A percentile compares a stretch with the other conserved stretches of the same genome.
Evolutionary conservation across 2,797 vertebrate species (phyloP).

Genomic region (Lepus oiostolus): DNA sequence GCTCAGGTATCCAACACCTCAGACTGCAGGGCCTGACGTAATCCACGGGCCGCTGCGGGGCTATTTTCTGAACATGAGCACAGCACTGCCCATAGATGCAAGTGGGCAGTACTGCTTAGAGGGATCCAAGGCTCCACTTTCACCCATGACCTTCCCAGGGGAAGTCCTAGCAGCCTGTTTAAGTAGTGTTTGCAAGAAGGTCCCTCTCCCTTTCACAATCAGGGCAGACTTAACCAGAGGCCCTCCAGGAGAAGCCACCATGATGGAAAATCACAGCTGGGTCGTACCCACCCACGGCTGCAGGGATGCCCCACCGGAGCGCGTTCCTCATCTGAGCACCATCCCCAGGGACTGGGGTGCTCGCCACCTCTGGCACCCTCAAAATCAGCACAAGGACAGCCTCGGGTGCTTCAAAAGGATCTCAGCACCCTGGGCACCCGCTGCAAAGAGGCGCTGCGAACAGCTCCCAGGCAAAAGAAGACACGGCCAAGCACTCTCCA

Average conservation of each 20-base stretch:
- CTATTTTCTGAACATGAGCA: conserved; percentile 18
- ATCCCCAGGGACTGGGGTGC: too few relatives aligned
- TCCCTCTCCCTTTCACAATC: neutral
- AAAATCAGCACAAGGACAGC: neutral
- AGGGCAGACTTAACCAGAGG: neutral
- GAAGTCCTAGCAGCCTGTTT: neutral
- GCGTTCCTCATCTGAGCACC: neutral
- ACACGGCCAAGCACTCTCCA: neutral
- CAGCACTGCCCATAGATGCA: neutral
- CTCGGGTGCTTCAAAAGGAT: neutral
- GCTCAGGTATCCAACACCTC: neutral
- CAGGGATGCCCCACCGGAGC: fast-evolving
- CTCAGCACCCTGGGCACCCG: neutral
- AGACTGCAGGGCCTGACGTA: neutral
- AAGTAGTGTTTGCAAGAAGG: neutral
- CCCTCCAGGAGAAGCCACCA: neutral
- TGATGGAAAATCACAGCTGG: neutral
- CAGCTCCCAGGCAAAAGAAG: neutral
- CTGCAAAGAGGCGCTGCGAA: neutral
- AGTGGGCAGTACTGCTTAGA: neutral
- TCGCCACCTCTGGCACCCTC: neutral
- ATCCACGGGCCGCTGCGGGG: neutral
- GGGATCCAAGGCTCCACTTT: conserved; percentile 51
- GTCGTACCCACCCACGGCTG: neutral
- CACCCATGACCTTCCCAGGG: conserved; percentile 47